These are phyloP conservation scores for Phenacoccus solenopsis DNA, from an alignment of 1,140 invertebrate genomes.

Conservation along the genomic window DNA sequence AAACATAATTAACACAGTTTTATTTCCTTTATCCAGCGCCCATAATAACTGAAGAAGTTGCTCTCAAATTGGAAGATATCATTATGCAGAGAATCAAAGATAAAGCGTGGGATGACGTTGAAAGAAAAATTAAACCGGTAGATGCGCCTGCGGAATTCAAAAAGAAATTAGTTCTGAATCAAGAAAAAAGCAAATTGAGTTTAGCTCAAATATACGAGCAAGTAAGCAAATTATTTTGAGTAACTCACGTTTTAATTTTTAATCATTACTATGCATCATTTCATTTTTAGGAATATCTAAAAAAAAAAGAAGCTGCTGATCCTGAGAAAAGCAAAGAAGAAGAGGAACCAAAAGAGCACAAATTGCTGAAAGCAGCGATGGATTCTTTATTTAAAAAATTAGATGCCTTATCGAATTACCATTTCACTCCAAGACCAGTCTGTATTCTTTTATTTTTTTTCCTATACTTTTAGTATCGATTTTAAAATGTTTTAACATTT, in stretches of 20 bases:
- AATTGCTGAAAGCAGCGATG: constrained; percentile 64
- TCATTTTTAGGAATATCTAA: constrained; percentile 57
- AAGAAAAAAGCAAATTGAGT: constrained; percentile 91
- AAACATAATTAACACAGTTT: neutral
- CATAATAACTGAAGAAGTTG: constrained; percentile 81
- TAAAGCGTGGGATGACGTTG: constrained; percentile 90
- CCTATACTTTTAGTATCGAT: neutral
- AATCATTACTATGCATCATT: constrained; percentile 5
- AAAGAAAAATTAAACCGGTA: constrained; percentile 73
- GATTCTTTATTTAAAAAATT: constrained; percentile 69
- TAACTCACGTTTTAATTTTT: neutral
- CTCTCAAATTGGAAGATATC: constrained; percentile 74
- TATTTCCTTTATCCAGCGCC: constrained; percentile 43
- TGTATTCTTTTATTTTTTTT: constrained; percentile 20
- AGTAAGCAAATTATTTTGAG: constrained; percentile 26
- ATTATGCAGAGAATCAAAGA: constrained; percentile 87
- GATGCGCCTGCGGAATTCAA: constrained; percentile 76
- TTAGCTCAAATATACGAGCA: constrained; percentile 91
- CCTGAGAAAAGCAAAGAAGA: constrained; percentile 43
- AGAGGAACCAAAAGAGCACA: constrained; percentile 56
- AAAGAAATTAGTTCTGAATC: constrained; percentile 78
- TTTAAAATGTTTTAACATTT: neutral
- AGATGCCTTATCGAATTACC: constrained; percentile 85
- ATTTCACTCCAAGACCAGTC: constrained; percentile 81
- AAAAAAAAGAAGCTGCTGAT: constrained; percentile 56